A percentile compares a stretch with the other conserved stretches of the same genome.
Conservation (phyloP, 2,888 invertebrate genomes). For the Latrodectus elegans region DNA sequence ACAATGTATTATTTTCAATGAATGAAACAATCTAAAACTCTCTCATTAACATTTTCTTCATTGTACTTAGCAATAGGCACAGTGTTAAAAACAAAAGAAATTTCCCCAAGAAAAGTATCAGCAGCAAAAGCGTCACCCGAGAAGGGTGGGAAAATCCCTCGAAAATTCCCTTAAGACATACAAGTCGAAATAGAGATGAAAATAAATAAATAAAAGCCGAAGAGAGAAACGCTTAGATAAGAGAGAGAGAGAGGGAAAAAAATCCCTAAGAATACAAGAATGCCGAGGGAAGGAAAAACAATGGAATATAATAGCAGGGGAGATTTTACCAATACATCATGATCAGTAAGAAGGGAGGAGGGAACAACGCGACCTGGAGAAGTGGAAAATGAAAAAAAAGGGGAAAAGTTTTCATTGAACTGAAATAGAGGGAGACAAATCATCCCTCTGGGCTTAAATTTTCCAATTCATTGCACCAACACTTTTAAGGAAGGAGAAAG, state of each 20-base stretch:
- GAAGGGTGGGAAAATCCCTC: background rate
- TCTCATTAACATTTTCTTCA: no score
- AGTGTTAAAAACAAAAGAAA: background rate
- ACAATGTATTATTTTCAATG: no score
- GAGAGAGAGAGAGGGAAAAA: constrained; percentile 39
- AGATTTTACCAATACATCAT: constrained; percentile 40
- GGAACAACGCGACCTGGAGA: background rate
- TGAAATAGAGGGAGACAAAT: constrained; percentile 32
- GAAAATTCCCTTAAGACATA: background rate
- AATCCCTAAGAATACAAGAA: background rate
- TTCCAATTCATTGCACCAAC: constrained; percentile 14
- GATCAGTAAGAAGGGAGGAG: constrained; percentile 5
- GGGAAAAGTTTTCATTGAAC: constrained; percentile 47
- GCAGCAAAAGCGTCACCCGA: background rate
- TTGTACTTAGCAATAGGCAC: no score
- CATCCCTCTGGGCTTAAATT: constrained; percentile 42
- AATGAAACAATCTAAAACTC: no score
- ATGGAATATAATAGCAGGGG: constrained; percentile 41
- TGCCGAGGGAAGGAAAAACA: constrained; percentile 22
- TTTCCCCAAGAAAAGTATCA: background rate
- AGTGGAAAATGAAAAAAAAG: background rate
- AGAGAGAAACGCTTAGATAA: background rate
- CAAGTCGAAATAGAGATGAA: background rate
- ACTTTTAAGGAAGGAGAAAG: background rate
- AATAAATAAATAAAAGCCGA: background rate